Conservation (phyloP, 1,140 invertebrate genomes). For the Drosophila prosaltans region DNA sequence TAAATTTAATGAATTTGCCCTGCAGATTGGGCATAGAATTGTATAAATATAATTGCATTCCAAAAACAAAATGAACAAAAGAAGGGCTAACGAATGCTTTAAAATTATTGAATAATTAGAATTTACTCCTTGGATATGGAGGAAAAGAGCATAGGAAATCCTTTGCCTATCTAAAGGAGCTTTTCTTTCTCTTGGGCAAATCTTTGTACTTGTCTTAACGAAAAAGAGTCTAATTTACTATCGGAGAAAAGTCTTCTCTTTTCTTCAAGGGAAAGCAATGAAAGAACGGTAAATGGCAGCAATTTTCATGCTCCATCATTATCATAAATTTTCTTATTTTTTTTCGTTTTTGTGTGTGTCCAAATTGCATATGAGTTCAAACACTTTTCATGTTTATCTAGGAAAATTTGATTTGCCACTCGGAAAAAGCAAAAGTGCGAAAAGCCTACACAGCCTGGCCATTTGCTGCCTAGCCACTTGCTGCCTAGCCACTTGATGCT, state of each 20-base stretch:
- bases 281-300: slow-evolving; percentile 14
- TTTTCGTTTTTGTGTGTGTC: background rate
- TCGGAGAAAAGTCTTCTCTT: too few relatives aligned
- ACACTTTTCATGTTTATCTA: slow-evolving; percentile 32
- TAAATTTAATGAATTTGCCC: slow-evolving; percentile 56
- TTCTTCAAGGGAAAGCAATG: background rate
- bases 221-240: too few relatives aligned
- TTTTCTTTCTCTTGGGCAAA: too few relatives aligned
- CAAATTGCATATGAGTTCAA: slow-evolving; percentile 41
- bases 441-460: slow-evolving; percentile 30
- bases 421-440: slow-evolving; percentile 31
- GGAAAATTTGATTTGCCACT: slow-evolving; percentile 43
- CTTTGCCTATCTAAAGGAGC: too few relatives aligned
- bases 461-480: slow-evolving; percentile 34
- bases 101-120: too few relatives aligned
- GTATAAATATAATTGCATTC: slow-evolving; percentile 58
- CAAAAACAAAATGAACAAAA: background rate
- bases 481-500: slow-evolving; percentile 51
- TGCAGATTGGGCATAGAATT: slow-evolving; percentile 52
- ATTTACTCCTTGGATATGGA: too few relatives aligned
- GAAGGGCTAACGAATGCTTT: background rate
- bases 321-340: background rate
- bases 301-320: slow-evolving; percentile 11
- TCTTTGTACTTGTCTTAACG: too few relatives aligned
- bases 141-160: background rate